phyloP scores from a whole-genome alignment of 2,888 invertebrate genomes.

The Ormyrus pomaceus region DNA sequence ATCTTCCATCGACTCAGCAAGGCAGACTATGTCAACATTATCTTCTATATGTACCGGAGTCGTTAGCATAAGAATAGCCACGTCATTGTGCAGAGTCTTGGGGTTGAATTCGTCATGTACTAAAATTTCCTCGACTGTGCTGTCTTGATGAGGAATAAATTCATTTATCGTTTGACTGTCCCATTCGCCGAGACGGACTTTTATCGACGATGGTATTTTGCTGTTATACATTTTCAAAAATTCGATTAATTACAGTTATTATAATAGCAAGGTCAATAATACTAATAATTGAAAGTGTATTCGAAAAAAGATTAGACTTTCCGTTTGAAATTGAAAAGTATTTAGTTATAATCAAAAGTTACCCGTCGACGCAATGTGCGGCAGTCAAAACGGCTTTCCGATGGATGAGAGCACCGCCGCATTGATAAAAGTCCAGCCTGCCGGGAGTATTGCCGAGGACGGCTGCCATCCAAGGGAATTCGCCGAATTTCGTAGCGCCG shows the following conservation, averaged over 20 bases:
- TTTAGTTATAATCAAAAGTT: conserved; percentile 5
- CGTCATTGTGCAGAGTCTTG: conserved; percentile 84
- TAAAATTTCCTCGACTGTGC: conserved; percentile 78
- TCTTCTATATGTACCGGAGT: conserved; percentile 79
- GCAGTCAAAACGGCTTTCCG: conserved; percentile 86
- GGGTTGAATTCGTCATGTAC: conserved; percentile 81
- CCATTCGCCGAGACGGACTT: conserved; percentile 87
- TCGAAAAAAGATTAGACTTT: too few relatives aligned
- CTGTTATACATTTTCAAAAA: background rate
- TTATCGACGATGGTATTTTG: conserved; percentile 68
- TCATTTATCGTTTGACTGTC: conserved; percentile 86
- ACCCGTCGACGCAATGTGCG: conserved; percentile 83
- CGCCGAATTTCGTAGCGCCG: conserved; percentile 84
- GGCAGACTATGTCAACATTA: conserved; percentile 85
- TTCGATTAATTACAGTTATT: conserved; percentile 37
- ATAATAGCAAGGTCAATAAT: background rate
- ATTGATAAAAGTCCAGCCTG: conserved; percentile 81
- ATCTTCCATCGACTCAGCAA: conserved; percentile 77
- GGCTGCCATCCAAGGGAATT: conserved; percentile 91
- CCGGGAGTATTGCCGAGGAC: conserved; percentile 77
- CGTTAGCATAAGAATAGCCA: conserved; percentile 83
- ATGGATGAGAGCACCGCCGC: conserved; percentile 88
- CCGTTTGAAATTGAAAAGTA: background rate
- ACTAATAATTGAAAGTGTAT: background rate
- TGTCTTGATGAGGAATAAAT: conserved; percentile 83